These are phyloP conservation scores for Chaitophorus viminalis DNA, from an alignment of 2,888 invertebrate genomes.

Conservation along the genomic window DNA sequence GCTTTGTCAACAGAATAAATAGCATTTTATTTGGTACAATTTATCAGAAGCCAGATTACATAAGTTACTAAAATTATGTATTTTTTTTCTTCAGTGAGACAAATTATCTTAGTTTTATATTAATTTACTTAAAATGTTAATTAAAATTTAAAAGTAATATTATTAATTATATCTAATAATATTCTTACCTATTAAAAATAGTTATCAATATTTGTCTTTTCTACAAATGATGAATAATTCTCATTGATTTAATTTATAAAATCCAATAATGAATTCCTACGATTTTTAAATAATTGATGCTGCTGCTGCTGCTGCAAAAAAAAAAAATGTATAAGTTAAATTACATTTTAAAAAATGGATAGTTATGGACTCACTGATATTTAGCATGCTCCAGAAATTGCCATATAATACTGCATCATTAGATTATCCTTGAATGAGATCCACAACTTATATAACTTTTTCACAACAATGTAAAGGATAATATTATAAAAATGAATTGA, in stretches of 20 bases:
- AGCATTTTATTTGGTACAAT: neutral
- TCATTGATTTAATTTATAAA: neutral
- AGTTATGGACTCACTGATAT: neutral
- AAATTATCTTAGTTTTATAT: too few species aligned
- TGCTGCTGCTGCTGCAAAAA: too few species aligned
- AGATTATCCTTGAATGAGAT: conserved; percentile 35
- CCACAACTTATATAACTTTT: conserved; percentile 15
- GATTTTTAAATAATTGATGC: neutral
- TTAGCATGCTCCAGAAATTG: neutral
- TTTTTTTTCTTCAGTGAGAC: neutral
- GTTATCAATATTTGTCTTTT: neutral
- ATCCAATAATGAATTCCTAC: neutral
- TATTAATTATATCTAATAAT: neutral
- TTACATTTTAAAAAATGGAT: neutral
- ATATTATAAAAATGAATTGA: conserved; percentile 24
- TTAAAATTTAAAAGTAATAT: too few species aligned
- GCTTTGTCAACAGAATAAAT: neutral
- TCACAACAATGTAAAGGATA: conserved; percentile 2
- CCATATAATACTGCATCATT: neutral
- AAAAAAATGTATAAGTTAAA: neutral
- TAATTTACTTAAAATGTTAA: too few species aligned
- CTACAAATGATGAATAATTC: neutral
- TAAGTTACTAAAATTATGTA: neutral
- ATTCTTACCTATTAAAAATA: conserved; percentile 37
- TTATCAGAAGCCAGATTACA: too few species aligned